Conservation (phyloP, 1,140 invertebrate genomes). For the Cheumatopsyche charites region DNA sequence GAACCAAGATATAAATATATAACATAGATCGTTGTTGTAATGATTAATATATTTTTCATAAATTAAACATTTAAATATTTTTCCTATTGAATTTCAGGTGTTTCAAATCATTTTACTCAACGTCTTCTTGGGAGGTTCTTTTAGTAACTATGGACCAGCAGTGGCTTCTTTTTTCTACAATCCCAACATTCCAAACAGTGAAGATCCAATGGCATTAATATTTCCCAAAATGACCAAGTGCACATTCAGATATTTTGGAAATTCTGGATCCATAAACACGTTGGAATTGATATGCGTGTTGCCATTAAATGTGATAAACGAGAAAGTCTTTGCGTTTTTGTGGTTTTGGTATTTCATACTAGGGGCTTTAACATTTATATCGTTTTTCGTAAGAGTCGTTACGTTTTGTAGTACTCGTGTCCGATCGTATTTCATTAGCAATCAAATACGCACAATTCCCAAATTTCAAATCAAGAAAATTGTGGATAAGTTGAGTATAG, state of each 20-base stretch:
- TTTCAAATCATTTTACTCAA: conserved; percentile 69
- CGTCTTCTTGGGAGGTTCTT: conserved; percentile 76
- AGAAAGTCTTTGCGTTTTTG: conserved; percentile 79
- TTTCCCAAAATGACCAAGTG: conserved; percentile 87
- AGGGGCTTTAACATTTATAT: conserved; percentile 65
- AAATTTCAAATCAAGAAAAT: conserved; percentile 60
- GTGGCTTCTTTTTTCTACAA: conserved; percentile 57
- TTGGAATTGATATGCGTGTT: conserved; percentile 75
- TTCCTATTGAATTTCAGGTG: conserved; percentile 59
- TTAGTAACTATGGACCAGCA: conserved; percentile 71
- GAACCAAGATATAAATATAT: not conserved
- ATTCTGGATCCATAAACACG: conserved; percentile 65
- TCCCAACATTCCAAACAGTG: conserved; percentile 52
- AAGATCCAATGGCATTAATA: conserved; percentile 64
- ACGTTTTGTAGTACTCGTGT: conserved; percentile 59
- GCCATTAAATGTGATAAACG: conserved; percentile 79
- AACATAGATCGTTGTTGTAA: not conserved
- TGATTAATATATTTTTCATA: conserved; percentile 15
- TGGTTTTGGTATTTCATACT: conserved; percentile 84
- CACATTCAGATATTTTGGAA: conserved; percentile 68
- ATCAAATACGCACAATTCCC: conserved; percentile 60
- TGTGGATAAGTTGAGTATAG: conserved; percentile 63
- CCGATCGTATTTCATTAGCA: conserved; percentile 63
- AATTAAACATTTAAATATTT: not conserved
- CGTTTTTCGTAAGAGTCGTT: conserved; percentile 67